Conservation (phyloP, 2,888 invertebrate species). For the Rapana venosa region DNA sequence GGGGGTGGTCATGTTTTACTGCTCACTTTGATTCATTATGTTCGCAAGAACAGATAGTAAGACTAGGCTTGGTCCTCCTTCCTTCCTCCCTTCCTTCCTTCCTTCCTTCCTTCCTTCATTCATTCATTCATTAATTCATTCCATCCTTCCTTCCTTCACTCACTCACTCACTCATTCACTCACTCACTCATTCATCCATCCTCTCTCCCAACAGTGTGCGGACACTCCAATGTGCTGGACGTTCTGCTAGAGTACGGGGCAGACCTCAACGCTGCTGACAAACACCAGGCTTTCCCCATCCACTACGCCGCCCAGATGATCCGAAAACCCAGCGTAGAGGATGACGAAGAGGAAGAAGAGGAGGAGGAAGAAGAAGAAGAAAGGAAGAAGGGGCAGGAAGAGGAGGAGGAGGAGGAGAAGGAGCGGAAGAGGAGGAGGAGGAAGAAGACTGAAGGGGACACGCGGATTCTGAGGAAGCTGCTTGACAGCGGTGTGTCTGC, state of each 20-base stretch:
- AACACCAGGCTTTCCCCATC: conserved; percentile 95
- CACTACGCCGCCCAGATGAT: conserved; percentile 97
- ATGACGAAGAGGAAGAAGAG: not conserved
- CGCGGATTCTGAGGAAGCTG: conserved; percentile 86
- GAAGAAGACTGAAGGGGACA: not conserved
- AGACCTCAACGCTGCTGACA: conserved; percentile 91
- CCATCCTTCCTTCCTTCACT: too few species aligned
- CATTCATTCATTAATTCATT: too few species aligned
- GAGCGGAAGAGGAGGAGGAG: not conserved
- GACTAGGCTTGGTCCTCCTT: too few species aligned
- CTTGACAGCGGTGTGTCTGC: conserved; percentile 87
- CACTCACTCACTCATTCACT: too few species aligned
- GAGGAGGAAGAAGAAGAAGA: not conserved
- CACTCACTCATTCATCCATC: too few species aligned
- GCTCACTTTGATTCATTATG: too few species aligned
- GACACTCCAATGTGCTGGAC: conserved; percentile 92
- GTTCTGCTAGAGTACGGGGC: conserved; percentile 90
- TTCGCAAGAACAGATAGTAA: too few species aligned
- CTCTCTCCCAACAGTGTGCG: conserved; percentile 86
- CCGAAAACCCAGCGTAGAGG: not conserved
- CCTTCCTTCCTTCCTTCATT: too few species aligned
- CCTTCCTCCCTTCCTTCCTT: too few species aligned
- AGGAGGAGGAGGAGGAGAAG: not conserved
- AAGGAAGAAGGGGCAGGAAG: not conserved
- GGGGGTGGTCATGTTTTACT: too few species aligned